Evolutionary conservation across 2,888 invertebrate species (phyloP).

Genomic region (Alcis repandata): DNA sequence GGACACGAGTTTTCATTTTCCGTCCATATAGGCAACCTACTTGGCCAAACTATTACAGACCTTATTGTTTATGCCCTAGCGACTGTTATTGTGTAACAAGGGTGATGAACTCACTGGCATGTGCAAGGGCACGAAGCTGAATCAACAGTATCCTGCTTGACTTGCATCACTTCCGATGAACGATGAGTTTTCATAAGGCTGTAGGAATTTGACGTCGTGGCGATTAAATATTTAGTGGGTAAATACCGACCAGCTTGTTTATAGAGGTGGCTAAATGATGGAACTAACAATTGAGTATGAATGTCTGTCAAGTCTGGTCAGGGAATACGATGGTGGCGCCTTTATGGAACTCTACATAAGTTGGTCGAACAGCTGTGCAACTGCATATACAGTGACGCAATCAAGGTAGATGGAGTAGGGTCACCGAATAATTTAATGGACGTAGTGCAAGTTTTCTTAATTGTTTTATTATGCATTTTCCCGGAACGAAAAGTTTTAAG

Average conservation of each 20-base stretch:
- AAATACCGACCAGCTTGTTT: neutral
- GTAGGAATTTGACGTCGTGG: conserved; percentile 19
- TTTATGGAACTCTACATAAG: too few species aligned
- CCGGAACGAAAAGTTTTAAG: too few species aligned
- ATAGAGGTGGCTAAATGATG: too few species aligned
- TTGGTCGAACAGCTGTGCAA: neutral
- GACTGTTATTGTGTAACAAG: conserved; percentile 10
- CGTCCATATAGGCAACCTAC: too few species aligned
- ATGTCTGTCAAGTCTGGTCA: too few species aligned
- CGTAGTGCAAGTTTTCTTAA: too few species aligned
- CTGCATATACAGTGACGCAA: conserved; percentile 13
- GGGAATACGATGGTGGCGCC: too few species aligned
- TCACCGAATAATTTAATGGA: neutral
- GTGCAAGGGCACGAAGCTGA: conserved; percentile 23
- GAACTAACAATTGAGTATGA: too few species aligned
- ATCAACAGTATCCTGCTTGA: conserved; percentile 36
- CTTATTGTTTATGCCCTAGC: neutral
- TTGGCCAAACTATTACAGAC: neutral
- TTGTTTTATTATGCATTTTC: too few species aligned
- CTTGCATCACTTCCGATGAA: conserved; percentile 26
- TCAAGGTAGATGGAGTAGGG: neutral
- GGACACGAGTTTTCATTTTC: neutral
- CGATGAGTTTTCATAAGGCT: conserved; percentile 24
- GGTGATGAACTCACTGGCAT: conserved; percentile 20
- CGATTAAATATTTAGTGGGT: conserved; percentile 24